These are phyloP conservation scores for Gonatopus flavifemur DNA, from an alignment of 1,140 invertebrate species.

Conservation along the genomic window DNA sequence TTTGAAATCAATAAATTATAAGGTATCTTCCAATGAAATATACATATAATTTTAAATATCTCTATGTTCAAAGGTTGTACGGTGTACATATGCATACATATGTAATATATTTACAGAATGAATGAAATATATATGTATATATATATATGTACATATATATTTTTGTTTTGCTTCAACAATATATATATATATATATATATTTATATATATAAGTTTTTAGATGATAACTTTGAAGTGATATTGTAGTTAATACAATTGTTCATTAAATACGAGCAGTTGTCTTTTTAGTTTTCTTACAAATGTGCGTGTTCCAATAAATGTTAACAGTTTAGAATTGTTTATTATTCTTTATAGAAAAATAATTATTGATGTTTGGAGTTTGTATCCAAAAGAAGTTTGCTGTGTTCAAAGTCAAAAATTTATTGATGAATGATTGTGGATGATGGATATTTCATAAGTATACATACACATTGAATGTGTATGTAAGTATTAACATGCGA, in stretches of 20 bases:
- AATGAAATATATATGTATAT: conserved; percentile 24
- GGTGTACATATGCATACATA: conserved; percentile 16
- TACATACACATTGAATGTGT: conserved; percentile 7
- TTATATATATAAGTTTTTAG: neutral
- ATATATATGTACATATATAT: conserved; percentile 22
- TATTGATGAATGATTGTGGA: neutral
- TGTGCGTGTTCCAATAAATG: conserved; percentile 1
- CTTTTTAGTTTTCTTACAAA: conserved; percentile 12
- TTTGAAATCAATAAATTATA: conserved; percentile 20
- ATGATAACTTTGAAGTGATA: too few species aligned
- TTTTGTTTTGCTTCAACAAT: too few species aligned
- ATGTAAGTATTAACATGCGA: conserved; percentile 21
- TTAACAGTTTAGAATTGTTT: too few species aligned
- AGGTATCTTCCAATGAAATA: conserved; percentile 6
- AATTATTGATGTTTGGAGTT: too few species aligned
- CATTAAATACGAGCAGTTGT: conserved; percentile 14
- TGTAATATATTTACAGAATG: conserved; percentile 17
- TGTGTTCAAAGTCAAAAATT: too few species aligned
- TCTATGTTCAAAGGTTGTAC: neutral
- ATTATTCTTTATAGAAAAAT: too few species aligned
- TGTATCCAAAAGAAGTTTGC: too few species aligned
- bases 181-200: conserved; percentile 7
- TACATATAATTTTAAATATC: conserved; percentile 13
- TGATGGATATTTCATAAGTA: neutral
- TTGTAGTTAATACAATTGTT: too few species aligned